Percentiles rank a stretch among this genome's conserved stretches.
Evolutionary conservation across 2,888 invertebrate species (phyloP).

Genomic region (Pristionchus entomophagus): DNA sequence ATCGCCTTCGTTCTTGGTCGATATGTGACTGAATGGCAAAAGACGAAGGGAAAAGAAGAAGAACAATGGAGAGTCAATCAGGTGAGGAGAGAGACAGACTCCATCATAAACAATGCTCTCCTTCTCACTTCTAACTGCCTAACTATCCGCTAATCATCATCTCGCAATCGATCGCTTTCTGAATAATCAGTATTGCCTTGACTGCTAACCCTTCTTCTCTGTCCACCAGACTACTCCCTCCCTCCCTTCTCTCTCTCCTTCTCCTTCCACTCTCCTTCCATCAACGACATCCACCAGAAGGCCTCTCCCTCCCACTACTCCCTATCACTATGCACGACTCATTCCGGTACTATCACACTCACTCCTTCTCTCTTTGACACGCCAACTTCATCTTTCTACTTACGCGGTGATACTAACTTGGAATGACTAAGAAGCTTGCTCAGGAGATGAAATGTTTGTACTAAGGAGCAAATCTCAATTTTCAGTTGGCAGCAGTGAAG

Average conservation of each 20-base stretch:
- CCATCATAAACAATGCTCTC: neutral
- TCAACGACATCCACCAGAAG: neutral
- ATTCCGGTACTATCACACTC: constrained; percentile 35
- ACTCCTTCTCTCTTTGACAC: neutral
- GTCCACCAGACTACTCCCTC: neutral
- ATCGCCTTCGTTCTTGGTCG: constrained; percentile 41
- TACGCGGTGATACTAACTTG: neutral
- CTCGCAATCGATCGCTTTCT: neutral
- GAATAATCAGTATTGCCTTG: neutral
- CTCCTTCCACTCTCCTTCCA: neutral
- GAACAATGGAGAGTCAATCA: neutral
- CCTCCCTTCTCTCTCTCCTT: neutral
- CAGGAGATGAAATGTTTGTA: neutral
- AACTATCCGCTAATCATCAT: neutral
- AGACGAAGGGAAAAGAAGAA: neutral
- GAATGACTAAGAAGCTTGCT: neutral
- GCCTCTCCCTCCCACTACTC: neutral
- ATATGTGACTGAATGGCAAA: constrained; percentile 41
- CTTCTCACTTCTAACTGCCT: neutral
- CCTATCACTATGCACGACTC: constrained; percentile 41
- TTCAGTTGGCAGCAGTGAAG: constrained; percentile 45
- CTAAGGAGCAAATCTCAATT: neutral
- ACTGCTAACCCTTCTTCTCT: neutral
- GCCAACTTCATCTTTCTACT: neutral
- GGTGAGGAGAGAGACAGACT: neutral